Conservation (phyloP, 2,888 invertebrate species). For the Deroplatys truncata region DNA sequence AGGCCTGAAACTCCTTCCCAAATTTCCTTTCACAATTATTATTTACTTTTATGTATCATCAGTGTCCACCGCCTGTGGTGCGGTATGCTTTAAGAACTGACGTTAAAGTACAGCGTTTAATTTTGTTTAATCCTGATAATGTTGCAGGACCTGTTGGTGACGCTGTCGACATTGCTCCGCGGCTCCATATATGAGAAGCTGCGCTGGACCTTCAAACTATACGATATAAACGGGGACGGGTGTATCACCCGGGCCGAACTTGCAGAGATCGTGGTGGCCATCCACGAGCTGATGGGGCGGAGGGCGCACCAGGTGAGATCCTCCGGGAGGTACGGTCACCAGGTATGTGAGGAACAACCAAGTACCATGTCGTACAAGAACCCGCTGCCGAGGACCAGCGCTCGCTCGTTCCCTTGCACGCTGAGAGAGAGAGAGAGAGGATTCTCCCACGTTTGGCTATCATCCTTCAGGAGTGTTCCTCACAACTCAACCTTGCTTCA, state of each 20-base stretch:
- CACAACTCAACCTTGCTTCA: neutral
- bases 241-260: conserved; percentile 89
- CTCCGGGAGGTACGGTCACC: conserved; percentile 7
- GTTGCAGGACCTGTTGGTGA: conserved; percentile 84
- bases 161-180: conserved; percentile 84
- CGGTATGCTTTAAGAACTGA: no score
- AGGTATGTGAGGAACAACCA: conserved; percentile 9
- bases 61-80: no score
- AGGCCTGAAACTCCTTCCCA: no score
- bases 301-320: conserved; percentile 57
- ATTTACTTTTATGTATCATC: no score
- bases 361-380: neutral
- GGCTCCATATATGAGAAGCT: conserved; percentile 92
- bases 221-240: conserved; percentile 95
- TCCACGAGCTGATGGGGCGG: conserved; percentile 87
- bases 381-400: neutral
- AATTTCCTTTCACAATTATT: no score
- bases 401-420: neutral
- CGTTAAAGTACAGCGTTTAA: no score
- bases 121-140: neutral
- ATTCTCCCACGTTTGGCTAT: neutral
- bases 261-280: conserved; percentile 80
- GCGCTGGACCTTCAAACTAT: conserved; percentile 94
- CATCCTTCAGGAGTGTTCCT: neutral
- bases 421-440: neutral